phyloP scores from a whole-genome alignment of 2,888 invertebrate genomes.

The Lepidochitona cinerea region DNA sequence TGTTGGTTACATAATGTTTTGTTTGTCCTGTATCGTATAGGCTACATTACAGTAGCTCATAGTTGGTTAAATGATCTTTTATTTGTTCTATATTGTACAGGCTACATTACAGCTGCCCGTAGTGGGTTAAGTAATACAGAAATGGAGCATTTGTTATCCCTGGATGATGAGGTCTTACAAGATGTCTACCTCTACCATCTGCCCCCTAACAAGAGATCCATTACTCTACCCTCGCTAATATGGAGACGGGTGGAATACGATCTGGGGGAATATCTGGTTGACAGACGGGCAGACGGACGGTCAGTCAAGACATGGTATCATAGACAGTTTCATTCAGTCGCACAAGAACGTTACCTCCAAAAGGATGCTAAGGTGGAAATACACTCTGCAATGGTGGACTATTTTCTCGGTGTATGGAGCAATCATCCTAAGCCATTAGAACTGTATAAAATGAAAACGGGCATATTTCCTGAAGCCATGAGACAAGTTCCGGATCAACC shows the following conservation, averaged over 20 bases:
- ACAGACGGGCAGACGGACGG: slow-evolving; percentile 37
- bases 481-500: slow-evolving; percentile 52
- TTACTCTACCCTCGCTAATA: slow-evolving; percentile 52
- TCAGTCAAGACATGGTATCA: slow-evolving; percentile 55
- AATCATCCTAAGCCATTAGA: slow-evolving; percentile 45
- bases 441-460: slow-evolving; percentile 55
- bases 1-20: too few relatives aligned
- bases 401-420: slow-evolving; percentile 56
- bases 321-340: slow-evolving; percentile 49
- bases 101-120: slow-evolving; percentile 46
- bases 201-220: slow-evolving; percentile 50
- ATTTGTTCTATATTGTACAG: slow-evolving; percentile 34
- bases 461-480: slow-evolving; percentile 41
- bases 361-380: slow-evolving; percentile 12
- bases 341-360: slow-evolving; percentile 28
- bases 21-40: too few relatives aligned
- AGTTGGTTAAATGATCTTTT: too few relatives aligned
- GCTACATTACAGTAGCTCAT: too few relatives aligned
- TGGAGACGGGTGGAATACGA: slow-evolving; percentile 47
- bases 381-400: slow-evolving; percentile 47
- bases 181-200: slow-evolving; percentile 60
- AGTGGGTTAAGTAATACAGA: slow-evolving; percentile 49
- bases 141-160: slow-evolving; percentile 58
- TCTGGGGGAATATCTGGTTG: slow-evolving; percentile 43
- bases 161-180: slow-evolving; percentile 61